Evolutionary conservation across 2,797 vertebrate species (phyloP), one percentile per base, ranked within the genome.

Genomic region (Argyrosomus regius): DNA sequence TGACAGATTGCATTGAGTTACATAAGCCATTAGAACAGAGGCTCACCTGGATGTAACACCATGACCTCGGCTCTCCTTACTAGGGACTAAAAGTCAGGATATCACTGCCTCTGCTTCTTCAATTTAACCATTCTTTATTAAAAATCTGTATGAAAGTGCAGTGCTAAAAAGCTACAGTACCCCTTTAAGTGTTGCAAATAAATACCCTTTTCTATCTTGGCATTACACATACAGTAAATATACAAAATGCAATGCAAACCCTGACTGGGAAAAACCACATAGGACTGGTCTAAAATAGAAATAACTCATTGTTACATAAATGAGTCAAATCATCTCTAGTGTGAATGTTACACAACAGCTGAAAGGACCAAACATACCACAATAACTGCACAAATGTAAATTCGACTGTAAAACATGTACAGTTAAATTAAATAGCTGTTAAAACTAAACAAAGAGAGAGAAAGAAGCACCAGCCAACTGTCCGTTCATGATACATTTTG

Each of bases 401-500:
- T 9, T 39, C 35, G 0, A 8, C 35, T 39, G 35, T 39, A 39
- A 39, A 39, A 39, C 7, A 7, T 2, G 59, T 66, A 20, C 52
- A 60, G 41, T 54, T 28, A 43, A 67, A 69, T 53, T 39, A 63
- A 65, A 61, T 31, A 65, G 13, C 35, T 20, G 52, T 39, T 28
- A 73, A 71, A 71, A 62, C 1, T 54, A 13, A 69, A 67, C 41
- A 49, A 67, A 8, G 35, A 9, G 54, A 46, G 73, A 66, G 65
- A 73, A 48, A 76, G 53, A 65, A 48, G 75, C 78, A 62, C 0
- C 53, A 45, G 81, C 80, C 69, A 83, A 17, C 75, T 74, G 72
- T 24, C 35, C 18, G 45, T 76, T 74, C 54, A 62, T 58, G 62
- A 80, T 50, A 60, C 81, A 86, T 70, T 79, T 81, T 83, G 79